Base-by-base conservation (phyloP, 2,888 invertebrate species). In the Nymphalis polychloros region DNA sequence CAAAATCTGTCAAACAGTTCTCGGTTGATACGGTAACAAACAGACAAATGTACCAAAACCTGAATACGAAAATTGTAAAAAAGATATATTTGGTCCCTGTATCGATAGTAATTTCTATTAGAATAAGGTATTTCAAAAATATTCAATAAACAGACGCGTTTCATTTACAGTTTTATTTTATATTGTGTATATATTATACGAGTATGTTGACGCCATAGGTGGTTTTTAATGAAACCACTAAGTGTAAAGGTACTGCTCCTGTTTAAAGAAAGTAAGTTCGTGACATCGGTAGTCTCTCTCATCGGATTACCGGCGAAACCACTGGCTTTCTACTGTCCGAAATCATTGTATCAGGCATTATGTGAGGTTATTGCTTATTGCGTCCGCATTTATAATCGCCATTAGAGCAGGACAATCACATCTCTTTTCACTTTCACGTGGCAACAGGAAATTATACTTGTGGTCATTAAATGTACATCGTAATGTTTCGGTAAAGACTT, bases 201-300 rank as follows among this genome's bases (percentile, higher is more conserved):
- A 5, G 27, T 31, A 31, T 6, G 41, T 41, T 41, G 8, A 57
- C 35, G 57, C 57, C 41, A 41, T 41, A 57, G 57, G 57, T 57
- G 57, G n/a, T 41, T 19, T 41, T 41, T 55, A 55, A 31, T 31
- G 41, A 57, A 57, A 57, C 57, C 10, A 41, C 19, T 57, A 49
- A 49, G 49, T 49, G 6, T 57, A 41, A 57, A 57, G 57, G 35
- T 57, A 19, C 46, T 41, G 61, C 47, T 41, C 55, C 27, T 49
- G 60, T 27, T 67, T 61, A 75, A 83, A 81, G 86, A 86, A 87
- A 87, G 86, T 79, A 71, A 76, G 81, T 78, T 84, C 85, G 84
- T 85, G 85, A 87, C 81, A 84, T 80, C 81, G 83, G 80, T 81
- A 75, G 57, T 19, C 57, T 41, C 76, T 77, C 69, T 76, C 78